These are phyloP conservation scores for Aramus guarauna DNA, from an alignment of 2,113 vertebrate species.

Conservation along the genomic window DNA sequence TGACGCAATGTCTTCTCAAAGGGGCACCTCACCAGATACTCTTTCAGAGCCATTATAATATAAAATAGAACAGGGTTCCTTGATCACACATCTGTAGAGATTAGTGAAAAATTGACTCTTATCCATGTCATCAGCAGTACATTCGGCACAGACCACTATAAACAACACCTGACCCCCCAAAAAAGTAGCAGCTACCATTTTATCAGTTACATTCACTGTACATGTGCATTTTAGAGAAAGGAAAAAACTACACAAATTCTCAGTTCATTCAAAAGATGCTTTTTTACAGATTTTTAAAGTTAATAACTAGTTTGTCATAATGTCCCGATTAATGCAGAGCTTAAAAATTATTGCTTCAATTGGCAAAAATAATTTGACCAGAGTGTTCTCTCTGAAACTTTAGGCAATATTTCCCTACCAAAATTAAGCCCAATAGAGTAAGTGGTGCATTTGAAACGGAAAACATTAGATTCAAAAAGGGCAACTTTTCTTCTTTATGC, in stretches of 20 bases:
- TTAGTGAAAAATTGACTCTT: not conserved
- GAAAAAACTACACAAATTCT: not conserved
- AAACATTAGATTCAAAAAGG: not conserved
- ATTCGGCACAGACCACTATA: not conserved
- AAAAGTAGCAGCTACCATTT: not conserved
- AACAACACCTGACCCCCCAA: not conserved
- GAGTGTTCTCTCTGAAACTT: not conserved
- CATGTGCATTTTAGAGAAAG: not conserved
- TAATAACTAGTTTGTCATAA: not conserved
- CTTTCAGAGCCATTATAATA: not conserved
- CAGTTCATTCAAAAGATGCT: not conserved
- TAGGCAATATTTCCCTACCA: not conserved
- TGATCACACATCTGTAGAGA: not conserved
- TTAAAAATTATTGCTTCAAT: not conserved
- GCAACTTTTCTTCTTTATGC: not conserved
- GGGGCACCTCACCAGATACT: not conserved
- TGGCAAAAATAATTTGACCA: slow-evolving; percentile 5
- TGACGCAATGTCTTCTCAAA: not conserved
- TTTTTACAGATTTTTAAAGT: slow-evolving; percentile 23
- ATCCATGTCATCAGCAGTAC: not conserved
- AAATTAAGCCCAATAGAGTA: not conserved
- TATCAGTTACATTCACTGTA: not conserved
- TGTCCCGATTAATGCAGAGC: not conserved
- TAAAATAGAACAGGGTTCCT: not conserved
- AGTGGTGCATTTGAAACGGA: not conserved